These are phyloP conservation scores for Macroglossus sobrinus DNA, from an alignment of 2,113 vertebrate species.

Conservation along the genomic window DNA sequence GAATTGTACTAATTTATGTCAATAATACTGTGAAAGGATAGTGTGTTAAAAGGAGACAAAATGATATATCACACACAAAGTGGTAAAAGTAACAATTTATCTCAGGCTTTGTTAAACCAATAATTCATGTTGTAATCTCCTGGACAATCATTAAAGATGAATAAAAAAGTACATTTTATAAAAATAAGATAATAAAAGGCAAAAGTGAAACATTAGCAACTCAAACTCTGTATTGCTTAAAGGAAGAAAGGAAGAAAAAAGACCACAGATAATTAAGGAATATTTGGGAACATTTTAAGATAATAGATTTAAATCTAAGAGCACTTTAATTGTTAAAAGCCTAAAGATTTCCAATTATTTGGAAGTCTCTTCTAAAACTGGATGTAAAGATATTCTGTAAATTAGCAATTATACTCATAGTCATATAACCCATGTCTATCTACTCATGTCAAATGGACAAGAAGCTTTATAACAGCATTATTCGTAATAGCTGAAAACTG, in stretches of 20 bases:
- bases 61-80: background rate
- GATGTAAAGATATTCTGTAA: background rate
- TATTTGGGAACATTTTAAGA: background rate
- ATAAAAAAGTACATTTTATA: background rate
- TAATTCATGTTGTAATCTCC: background rate
- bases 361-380: background rate
- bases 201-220: background rate
- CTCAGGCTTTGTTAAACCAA: background rate
- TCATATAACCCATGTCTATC: background rate
- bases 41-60: background rate
- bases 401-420: background rate
- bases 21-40: background rate
- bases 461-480: background rate
- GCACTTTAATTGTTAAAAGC: background rate
- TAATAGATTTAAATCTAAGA: background rate
- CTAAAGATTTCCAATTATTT: background rate
- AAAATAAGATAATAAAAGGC: background rate
- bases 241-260: background rate
- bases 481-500: background rate
- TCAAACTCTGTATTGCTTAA: background rate
- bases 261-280: background rate
- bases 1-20: background rate
- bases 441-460: background rate
- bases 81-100: background rate
- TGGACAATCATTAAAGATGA: background rate